Evolutionary conservation across 2,797 vertebrate genomes (phyloP), one percentile per base, ranked within the genome.

Genomic region (Sus cebifrons): DNA sequence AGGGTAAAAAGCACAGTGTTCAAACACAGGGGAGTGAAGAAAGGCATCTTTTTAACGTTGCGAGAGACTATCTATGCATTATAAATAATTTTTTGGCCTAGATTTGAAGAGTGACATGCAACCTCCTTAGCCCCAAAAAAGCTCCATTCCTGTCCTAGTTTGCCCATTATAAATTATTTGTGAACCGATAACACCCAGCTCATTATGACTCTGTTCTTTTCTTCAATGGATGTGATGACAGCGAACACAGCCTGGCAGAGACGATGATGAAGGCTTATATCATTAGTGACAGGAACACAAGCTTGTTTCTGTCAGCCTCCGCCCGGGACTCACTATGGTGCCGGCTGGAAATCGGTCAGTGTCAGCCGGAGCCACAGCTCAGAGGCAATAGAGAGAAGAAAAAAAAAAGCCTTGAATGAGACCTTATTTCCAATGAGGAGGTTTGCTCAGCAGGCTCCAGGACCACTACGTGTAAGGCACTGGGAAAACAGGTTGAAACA

Each of bases 11-110:
- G 64, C 79, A 40, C 20, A n/a, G 64, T n/a, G 77, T 94, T 95
- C 95, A 95, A 94, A 91, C 32, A 17, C 68, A 87, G 0, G 7
- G 36, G 21, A 58, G 77, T 83, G 81, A 96, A 96, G 67, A 97
- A 97, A 94, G 97, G 32, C 64, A 60, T 1, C 74, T 81, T 97
- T 97, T 92, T 93, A 86, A 86, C 54, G 83, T 95, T 83, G 86
- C 56, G 36, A 92, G 89, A 79, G 85, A 56, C 89, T 93, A 95
- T 68, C 92, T 97, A 88, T 96, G 81, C 92, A 95, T 97, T 96
- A 97, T 97, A 97, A 97, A 96, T 98, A 95, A 95, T 96, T 95
- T 98, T 96, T 97, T 96, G 94, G 92, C 97, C 97, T 97, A 96
- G 96, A 97, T 97, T 96, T 86, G 56, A 97, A 97, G 95, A 97